Base-by-base conservation (phyloP, 2,797 vertebrate species). In the Gambusia yucatana region DNA sequence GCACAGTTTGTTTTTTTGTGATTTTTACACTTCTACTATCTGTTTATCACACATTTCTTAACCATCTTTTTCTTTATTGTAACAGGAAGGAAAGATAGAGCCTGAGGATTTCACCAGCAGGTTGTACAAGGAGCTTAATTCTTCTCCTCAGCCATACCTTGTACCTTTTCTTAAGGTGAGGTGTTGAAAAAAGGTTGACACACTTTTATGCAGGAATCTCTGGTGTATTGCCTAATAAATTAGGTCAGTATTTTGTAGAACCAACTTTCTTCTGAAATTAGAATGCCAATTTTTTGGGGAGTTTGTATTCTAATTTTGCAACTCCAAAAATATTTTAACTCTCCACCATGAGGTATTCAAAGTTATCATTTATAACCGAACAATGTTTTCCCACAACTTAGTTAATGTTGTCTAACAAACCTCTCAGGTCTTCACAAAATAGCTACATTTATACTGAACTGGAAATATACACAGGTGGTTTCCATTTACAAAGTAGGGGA, bases 111-210 rank as follows among this genome's bases (percentile, higher is more conserved):
- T 98, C 81, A 98, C 97, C 89, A 97, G 97, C 81, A 94, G 95
- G 85, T 93, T 98, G 78, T 98, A 98, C 92, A 94, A 92, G 89
- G 97, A 98, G 90, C 97, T 98, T 83, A 98, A 97, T 94, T 98
- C 97, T 90, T 97, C 97, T 92, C 97, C 97, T 91, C 97, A 98
- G 95, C 97, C 97, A 78, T 98, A 97, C 92, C 97, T 98, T 92
- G 97, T 98, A 97, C 97, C 97, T 97, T 98, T 98, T 94, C 94
- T 98, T 82, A 98, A 98, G 97, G 97, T 98, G 93, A 95, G 69
- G 73, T 70, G 50, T n/a, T 44, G 13, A n/a, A 44, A 70, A 28
- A 44, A 16, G 67, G 4, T 43, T 25, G 8, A 61, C n/a, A 28
- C 13, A 30, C n/a, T 67, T 39, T 67, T 63, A 33, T 36, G 57